Evolutionary conservation across 2,888 invertebrate species (phyloP), one percentile per base, ranked within the genome.

Genomic region (Eurois occulta): DNA sequence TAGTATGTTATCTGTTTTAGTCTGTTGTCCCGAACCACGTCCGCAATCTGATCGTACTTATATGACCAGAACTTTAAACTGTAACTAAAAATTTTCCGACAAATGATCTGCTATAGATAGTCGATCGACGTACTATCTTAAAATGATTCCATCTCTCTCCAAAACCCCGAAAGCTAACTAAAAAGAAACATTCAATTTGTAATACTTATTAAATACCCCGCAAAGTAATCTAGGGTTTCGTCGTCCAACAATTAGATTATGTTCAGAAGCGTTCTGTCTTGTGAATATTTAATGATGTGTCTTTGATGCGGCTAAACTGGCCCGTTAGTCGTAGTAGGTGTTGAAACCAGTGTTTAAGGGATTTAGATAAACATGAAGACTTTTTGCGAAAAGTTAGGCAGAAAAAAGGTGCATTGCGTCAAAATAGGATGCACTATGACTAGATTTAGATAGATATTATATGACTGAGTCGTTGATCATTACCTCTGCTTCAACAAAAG

Each of bases 281-380:
- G 21, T 78, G 41, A 78, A 77, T 77, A 78, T 48, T 78, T 78
- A 62, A 77, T 28, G 21, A 21, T n/a, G 11, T 68, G 28, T 21
- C 68, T 77, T 78, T 60, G 67, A 68, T 48, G 41, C 38, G 32
- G n/a, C 38, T 35, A 48, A 68, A 32, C 32, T 68, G 60, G 21
- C 35, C 41, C 41, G 21, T 46, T 77, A 32, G 32, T 5, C 16
- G 58, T n/a, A 16, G n/a, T 21, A 28, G 32, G 32, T 77, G 55
- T 43, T 5, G 43, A 28, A 24, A 65, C 8, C 43, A 18, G 28
- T 32, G 43, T 3, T 43, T 65, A 3, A 24, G 24, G 64, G 52
- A 24, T 76, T 41, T 32, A 43, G 64, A 62, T 52, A 52, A 77
- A 55, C 28, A 77, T 52, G 35, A 5, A 41, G 8, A 16, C 41